phyloP scores from a whole-genome alignment of 1,140 invertebrate genomes.

The Fopius arisanus region DNA sequence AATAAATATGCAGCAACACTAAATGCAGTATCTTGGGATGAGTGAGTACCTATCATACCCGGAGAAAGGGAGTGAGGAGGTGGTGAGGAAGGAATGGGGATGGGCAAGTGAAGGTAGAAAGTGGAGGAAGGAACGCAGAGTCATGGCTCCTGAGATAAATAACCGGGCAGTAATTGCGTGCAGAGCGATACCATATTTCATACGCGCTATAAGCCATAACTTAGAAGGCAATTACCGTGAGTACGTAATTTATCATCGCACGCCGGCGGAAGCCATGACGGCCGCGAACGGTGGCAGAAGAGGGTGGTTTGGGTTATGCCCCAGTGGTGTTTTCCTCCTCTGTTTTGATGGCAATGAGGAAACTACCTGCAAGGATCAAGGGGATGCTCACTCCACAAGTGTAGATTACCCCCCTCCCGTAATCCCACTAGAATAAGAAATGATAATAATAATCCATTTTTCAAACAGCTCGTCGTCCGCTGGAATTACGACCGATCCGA shows the following conservation, averaged over 20 bases:
- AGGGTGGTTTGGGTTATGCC: slow-evolving; percentile 30
- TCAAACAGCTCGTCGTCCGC: not conserved
- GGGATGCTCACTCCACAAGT: not conserved
- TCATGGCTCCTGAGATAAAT: slow-evolving; percentile 63
- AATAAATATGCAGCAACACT: not conserved
- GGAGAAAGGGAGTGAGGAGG: not conserved
- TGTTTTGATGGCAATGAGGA: slow-evolving; percentile 7
- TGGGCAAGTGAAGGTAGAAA: not conserved
- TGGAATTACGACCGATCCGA: not conserved
- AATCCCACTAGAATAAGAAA: not conserved
- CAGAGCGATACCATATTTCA: slow-evolving; percentile 69
- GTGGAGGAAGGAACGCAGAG: slow-evolving; percentile 31
- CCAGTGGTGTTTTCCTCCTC: slow-evolving; percentile 24
- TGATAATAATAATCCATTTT: not conserved
- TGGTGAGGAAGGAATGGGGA: not conserved
- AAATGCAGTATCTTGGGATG: not conserved
- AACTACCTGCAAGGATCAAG: no score
- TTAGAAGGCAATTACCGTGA: slow-evolving; percentile 69
- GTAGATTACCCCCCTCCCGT: not conserved
- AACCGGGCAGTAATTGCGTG: slow-evolving; percentile 68
- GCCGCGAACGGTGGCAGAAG: slow-evolving; percentile 37
- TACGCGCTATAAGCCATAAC: slow-evolving; percentile 67
- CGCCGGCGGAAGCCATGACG: slow-evolving; percentile 44
- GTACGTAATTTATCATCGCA: slow-evolving; percentile 67
- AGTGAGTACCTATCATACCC: not conserved